Percentiles rank a stretch among this genome's conserved stretches.
These are phyloP conservation scores for Thalassarche chlororhynchos DNA, from an alignment of 2,113 vertebrate species.

Conservation along the genomic window DNA sequence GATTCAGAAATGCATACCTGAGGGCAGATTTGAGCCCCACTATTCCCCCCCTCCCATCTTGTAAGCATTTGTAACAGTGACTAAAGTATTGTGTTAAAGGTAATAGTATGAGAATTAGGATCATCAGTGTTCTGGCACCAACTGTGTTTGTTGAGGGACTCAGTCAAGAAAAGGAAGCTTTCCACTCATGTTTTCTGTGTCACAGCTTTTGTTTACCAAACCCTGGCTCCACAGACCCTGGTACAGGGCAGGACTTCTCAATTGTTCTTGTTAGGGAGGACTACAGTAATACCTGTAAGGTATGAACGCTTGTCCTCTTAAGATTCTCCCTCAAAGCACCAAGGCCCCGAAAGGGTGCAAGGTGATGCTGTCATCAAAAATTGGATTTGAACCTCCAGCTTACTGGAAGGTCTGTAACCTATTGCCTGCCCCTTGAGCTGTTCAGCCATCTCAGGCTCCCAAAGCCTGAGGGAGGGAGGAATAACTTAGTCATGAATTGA, in stretches of 20 bases:
- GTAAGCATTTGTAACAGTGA: neutral
- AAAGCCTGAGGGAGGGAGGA: neutral
- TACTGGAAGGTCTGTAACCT: neutral
- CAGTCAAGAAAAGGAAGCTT: neutral
- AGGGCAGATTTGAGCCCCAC: neutral
- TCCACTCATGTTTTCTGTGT: neutral
- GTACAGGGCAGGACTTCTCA: neutral
- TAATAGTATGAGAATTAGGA: neutral
- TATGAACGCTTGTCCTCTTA: neutral
- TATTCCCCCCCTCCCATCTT: rapidly evolving
- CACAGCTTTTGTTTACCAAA: neutral
- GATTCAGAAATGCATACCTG: neutral
- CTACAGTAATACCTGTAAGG: neutral
- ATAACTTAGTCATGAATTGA: neutral
- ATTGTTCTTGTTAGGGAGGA: neutral
- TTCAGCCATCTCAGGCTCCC: neutral
- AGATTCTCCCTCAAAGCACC: neutral
- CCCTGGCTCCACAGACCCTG: neutral
- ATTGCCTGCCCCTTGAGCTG: neutral
- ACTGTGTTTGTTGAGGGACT: neutral
- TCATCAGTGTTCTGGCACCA: neutral
- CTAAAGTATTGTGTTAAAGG: neutral
- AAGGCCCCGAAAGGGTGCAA: neutral
- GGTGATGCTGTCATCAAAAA: neutral
- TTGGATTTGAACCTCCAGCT: neutral